Percentiles rank a stretch among this genome's conserved stretches.
phyloP scores from a whole-genome alignment of 2,113 vertebrate genomes.

The Panthera uncia region DNA sequence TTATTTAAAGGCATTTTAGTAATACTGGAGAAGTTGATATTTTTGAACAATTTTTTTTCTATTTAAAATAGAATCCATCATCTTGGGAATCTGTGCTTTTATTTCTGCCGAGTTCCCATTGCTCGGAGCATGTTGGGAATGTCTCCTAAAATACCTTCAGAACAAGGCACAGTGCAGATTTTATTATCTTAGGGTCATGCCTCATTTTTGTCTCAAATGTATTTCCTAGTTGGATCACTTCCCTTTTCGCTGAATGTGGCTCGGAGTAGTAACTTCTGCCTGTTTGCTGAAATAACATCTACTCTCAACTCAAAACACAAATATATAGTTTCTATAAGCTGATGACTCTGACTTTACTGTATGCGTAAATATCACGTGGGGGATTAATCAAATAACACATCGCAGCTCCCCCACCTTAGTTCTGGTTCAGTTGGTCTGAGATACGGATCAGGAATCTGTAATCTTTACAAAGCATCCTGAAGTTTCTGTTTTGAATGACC shows the following conservation, averaged over 20 bases:
- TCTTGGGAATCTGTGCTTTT: background rate
- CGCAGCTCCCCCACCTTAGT: background rate
- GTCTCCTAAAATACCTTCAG: background rate
- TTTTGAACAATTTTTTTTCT: no score
- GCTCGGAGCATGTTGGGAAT: background rate
- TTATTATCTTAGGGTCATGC: background rate
- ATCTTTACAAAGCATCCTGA: background rate
- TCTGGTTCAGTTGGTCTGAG: background rate
- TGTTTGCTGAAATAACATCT: background rate
- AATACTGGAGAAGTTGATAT: no score
- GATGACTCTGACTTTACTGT: background rate
- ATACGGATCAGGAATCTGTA: background rate
- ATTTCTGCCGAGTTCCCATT: background rate
- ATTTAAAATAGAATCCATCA: background rate
- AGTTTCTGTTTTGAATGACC: slow-evolving; percentile 11
- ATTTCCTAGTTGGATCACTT: background rate
- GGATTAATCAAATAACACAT: background rate
- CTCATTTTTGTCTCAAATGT: background rate
- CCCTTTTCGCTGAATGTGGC: background rate
- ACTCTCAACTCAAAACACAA: background rate
- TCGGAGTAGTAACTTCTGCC: background rate
- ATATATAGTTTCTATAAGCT: background rate
- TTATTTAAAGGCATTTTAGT: no score
- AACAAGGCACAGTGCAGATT: background rate
- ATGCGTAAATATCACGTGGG: background rate